Percentiles rank a stretch among this genome's conserved stretches.
phyloP scores from a whole-genome alignment of 2,797 vertebrate genomes.

The Hippopotamyrus pictus region DNA sequence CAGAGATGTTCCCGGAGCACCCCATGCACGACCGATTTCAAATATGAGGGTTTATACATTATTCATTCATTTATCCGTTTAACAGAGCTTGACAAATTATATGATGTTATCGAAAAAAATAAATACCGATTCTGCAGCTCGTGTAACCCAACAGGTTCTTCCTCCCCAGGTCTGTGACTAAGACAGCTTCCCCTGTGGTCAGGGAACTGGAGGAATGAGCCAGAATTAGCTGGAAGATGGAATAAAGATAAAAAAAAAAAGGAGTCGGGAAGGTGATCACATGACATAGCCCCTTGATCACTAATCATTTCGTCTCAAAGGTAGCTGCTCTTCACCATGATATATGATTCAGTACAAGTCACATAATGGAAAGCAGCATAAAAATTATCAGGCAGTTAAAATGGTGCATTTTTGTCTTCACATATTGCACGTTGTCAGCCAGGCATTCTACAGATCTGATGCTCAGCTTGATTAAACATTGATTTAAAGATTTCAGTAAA shows the following conservation, averaged over 20 bases:
- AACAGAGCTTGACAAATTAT: constrained; percentile 7
- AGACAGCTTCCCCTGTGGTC: neutral
- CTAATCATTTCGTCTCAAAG: neutral
- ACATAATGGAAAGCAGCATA: neutral
- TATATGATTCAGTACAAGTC: neutral
- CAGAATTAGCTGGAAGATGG: neutral
- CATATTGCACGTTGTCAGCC: neutral
- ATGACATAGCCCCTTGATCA: neutral
- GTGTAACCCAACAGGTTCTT: neutral
- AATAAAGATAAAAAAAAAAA: neutral
- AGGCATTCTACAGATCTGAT: neutral
- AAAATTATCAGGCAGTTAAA: neutral
- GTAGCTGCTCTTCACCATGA: neutral
- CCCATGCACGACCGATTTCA: neutral
- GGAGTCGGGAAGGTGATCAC: neutral
- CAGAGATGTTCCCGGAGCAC: neutral
- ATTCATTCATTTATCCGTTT: neutral
- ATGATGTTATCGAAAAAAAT: neutral
- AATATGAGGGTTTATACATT: neutral
- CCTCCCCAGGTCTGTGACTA: neutral
- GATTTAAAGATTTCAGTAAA: neutral
- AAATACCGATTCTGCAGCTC: neutral
- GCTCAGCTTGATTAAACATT: neutral
- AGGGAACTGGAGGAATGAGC: neutral
- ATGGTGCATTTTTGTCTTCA: neutral